Base-by-base conservation (phyloP, 2,113 vertebrate genomes). In the Caloenas nicobarica region DNA sequence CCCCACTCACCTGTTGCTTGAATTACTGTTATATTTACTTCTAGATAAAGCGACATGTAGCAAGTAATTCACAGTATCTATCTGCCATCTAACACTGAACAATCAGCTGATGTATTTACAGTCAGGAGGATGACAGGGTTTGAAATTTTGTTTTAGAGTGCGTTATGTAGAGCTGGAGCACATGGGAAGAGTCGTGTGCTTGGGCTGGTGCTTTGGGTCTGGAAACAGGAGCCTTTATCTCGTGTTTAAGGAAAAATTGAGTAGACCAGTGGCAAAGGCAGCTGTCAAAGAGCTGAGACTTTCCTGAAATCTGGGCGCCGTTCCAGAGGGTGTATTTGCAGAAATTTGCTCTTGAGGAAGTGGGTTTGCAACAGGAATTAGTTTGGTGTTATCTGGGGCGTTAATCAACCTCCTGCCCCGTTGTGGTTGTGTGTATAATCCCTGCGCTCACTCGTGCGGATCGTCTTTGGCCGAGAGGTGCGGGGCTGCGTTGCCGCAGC, bases 61-160 rank as follows among this genome's bases (percentile, higher is more conserved):
- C 86, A 78, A 70, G 60, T 70, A 57, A 54, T 48, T 76, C 56
- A 40, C 34, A 44, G 25, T 29, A 54, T 62, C 51, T 60, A 0
- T 25, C 36, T 65, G 10, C 60, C 77, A 25, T 53, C 79, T 87
- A 89, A 64, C 84, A 26, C 80, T 62, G 77, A 93, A 53, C 82
- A 51, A 77, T 57, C 72, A 50, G 79, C 81, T 84, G 91, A 36
- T 73, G 64, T 38, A 36, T 95, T 95, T 89, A 72, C 70, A 89
- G 57, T 77, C 64, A 26, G 42, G 42, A 44, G 42, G 34, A 79
- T 89, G 64, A 80, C 70, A 25, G 5, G 42, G 79, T 64, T 93
- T 96, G 65, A 81, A 57, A 81, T 88, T 87, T 65, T 60, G 77
- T 18, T 60, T 93, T 34, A 18, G 84, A 69, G n/a, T 64, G 58